Percentiles rank a stretch among this genome's conserved stretches.
phyloP scores from a whole-genome alignment of 2,888 invertebrate genomes.

The Amitus sp. region DNA sequence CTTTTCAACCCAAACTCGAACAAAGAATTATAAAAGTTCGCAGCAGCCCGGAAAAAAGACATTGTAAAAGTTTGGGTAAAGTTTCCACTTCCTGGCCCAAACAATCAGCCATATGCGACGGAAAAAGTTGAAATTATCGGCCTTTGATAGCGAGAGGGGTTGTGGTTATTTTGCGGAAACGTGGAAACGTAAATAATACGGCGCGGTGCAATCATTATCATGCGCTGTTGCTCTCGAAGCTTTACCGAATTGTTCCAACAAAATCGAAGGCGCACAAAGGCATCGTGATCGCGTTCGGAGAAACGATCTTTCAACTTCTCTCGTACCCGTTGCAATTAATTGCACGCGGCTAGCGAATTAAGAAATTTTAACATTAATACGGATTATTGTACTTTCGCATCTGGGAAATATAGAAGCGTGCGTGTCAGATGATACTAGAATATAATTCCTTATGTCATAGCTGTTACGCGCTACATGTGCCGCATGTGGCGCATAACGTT shows the following conservation, averaged over 20 bases:
- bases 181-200: conserved; percentile 25
- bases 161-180: conserved; percentile 25
- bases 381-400: conserved; percentile 28
- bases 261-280: neutral
- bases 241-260: neutral
- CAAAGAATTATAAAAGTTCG: neutral
- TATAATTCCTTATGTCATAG: conserved; percentile 53
- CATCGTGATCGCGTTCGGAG: no score
- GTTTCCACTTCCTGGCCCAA: conserved; percentile 47
- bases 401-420: conserved; percentile 33
- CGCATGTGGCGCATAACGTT: conserved; percentile 49
- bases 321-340: no score
- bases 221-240: conserved; percentile 23
- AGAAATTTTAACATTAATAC: no score
- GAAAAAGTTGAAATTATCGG: conserved; percentile 46
- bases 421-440: conserved; percentile 49
- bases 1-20: no score
- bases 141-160: conserved; percentile 30
- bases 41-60: neutral
- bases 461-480: conserved; percentile 57
- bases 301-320: no score
- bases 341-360: no score
- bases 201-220: conserved; percentile 22
- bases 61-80: conserved; percentile 7
- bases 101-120: conserved; percentile 50